Percentiles rank a stretch among this genome's conserved stretches.
Conservation (phyloP, 1,140 invertebrate species). For the Conus ventricosus region DNA sequence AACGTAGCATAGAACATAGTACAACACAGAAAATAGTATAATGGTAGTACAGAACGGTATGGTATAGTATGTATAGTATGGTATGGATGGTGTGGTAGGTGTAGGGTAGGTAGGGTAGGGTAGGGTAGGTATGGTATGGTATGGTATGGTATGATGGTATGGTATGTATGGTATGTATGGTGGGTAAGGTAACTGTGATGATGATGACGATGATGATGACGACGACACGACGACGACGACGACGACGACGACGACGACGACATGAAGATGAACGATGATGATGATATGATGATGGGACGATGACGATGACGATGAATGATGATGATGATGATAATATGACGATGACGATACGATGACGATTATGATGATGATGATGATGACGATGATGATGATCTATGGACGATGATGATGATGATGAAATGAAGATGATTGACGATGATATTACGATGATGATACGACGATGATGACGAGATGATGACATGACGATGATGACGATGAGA, state of each 20-base stretch:
- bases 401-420: too few relatives aligned
- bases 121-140: slow-evolving; percentile 49
- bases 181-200: slow-evolving; percentile 40
- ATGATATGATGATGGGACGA: too few relatives aligned
- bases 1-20: slow-evolving; percentile 32
- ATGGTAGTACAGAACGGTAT: slow-evolving; percentile 45
- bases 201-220: too few relatives aligned
- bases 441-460: slow-evolving; percentile 30
- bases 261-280: too few relatives aligned
- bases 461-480: slow-evolving; percentile 34
- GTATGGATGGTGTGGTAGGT: slow-evolving; percentile 55
- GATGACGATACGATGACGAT: too few relatives aligned
- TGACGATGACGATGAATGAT: slow-evolving; percentile 43
- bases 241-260: too few relatives aligned
- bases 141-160: too few relatives aligned
- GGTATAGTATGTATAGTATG: slow-evolving; percentile 57
- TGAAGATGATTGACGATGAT: slow-evolving; percentile 26
- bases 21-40: neutral
- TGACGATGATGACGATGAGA: neutral
- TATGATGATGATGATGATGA: too few relatives aligned
- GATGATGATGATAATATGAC: slow-evolving; percentile 13
- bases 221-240: too few relatives aligned
- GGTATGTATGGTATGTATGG: slow-evolving; percentile 27
- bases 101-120: slow-evolving; percentile 55
- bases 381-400: too few relatives aligned